Evolutionary conservation across 1,140 invertebrate genomes (phyloP).

Genomic region (Psix sp.): DNA sequence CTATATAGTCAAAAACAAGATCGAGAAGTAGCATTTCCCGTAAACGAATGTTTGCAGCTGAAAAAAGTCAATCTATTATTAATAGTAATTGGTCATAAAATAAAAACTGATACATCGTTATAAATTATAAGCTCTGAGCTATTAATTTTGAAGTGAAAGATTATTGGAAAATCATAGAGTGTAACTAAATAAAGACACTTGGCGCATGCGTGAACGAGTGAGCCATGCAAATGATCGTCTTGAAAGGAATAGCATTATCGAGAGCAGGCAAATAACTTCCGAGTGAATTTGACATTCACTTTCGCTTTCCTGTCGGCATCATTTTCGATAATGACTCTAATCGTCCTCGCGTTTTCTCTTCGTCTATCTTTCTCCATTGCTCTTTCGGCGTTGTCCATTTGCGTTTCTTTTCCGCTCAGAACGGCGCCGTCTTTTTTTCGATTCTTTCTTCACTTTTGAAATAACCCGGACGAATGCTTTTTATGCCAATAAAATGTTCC

Average conservation of each 20-base stretch:
- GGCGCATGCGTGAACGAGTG: slow-evolving; percentile 19
- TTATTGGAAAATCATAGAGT: too few relatives aligned
- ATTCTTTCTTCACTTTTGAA: neutral
- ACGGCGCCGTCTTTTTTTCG: neutral
- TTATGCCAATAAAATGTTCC: slow-evolving; percentile 52
- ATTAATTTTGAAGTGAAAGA: too few relatives aligned
- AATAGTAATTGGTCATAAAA: too few relatives aligned
- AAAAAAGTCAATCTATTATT: too few relatives aligned
- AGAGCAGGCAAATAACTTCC: slow-evolving; percentile 38
- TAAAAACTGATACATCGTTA: too few relatives aligned
- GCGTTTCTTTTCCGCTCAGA: neutral
- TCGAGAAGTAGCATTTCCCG: too few relatives aligned
- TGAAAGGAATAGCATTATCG: slow-evolving; percentile 31
- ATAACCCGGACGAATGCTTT: slow-evolving; percentile 20
- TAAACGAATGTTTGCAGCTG: too few relatives aligned
- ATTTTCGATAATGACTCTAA: slow-evolving; percentile 51
- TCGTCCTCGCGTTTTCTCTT: slow-evolving; percentile 22
- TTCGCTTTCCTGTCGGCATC: slow-evolving; percentile 40
- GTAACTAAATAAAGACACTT: slow-evolving; percentile 19
- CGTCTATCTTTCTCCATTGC: neutral
- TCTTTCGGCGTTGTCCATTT: neutral
- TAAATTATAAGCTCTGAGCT: too few relatives aligned
- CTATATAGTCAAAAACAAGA: too few relatives aligned
- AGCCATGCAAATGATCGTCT: slow-evolving; percentile 36
- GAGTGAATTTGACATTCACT: slow-evolving; percentile 50